phyloP scores from a whole-genome alignment of 2,113 vertebrate genomes.

The Paradoxurus hermaphroditus region DNA sequence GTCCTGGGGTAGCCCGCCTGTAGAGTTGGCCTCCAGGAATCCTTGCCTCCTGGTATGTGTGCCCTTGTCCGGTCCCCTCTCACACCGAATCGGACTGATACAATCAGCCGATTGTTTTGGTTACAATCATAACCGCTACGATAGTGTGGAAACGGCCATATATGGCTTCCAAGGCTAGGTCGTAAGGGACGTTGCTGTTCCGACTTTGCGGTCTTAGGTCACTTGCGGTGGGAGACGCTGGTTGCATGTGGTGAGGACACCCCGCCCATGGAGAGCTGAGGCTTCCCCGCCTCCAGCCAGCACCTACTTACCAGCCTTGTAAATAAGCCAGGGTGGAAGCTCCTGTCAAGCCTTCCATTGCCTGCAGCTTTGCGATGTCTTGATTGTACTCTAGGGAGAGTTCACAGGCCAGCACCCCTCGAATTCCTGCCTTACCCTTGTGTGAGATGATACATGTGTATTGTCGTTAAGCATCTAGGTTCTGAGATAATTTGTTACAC shows the following conservation, averaged over 20 bases:
- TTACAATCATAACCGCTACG: not conserved
- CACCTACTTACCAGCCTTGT: not conserved
- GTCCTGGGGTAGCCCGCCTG: not conserved
- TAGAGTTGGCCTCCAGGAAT: fast-evolving
- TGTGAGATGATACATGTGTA: not conserved
- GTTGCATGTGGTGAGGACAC: not conserved
- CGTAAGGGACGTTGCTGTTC: not conserved
- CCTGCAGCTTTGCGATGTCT: not conserved
- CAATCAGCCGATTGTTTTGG: too few relatives aligned
- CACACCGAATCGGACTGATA: not conserved
- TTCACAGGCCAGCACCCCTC: not conserved
- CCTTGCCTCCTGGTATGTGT: not conserved
- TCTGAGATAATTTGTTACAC: not conserved
- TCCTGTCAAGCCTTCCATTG: not conserved
- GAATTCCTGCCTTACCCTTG: not conserved
- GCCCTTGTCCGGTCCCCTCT: not conserved
- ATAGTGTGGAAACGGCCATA: not conserved
- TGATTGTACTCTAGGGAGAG: not conserved
- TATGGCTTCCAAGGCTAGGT: not conserved
- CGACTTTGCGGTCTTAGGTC: not conserved
- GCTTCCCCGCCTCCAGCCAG: not conserved
- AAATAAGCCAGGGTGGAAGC: not conserved
- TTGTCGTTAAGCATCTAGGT: not conserved
- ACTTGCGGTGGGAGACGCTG: not conserved
- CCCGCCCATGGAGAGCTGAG: not conserved